These are phyloP conservation scores for Campaea margaritaria DNA, from an alignment of 2,888 invertebrate genomes.

Conservation along the genomic window DNA sequence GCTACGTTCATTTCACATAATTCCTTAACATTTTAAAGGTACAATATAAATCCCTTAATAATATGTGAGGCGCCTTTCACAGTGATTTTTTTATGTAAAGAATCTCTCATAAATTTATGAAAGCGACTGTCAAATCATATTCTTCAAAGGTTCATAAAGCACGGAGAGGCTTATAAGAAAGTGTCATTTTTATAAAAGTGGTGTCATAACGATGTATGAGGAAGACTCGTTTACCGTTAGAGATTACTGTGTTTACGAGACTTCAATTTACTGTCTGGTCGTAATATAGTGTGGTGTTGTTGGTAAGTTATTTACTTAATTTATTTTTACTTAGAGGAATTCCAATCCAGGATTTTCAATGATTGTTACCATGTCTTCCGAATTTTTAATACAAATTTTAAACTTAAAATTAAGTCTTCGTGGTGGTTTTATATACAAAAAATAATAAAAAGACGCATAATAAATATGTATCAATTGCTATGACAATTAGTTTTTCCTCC, in stretches of 20 bases:
- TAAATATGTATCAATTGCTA: too few species aligned
- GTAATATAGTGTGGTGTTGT: too few species aligned
- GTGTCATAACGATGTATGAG: conserved; percentile 26
- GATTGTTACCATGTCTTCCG: too few species aligned
- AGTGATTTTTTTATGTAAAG: conserved; percentile 33
- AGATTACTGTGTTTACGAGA: conserved; percentile 19
- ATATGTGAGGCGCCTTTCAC: conserved; percentile 36
- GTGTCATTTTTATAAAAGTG: conserved; percentile 56
- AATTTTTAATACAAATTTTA: too few species aligned
- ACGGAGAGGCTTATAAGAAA: conserved; percentile 52
- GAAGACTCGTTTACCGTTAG: conserved; percentile 31
- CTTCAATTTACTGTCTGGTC: background rate
- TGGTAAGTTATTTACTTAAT: too few species aligned
- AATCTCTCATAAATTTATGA: conserved; percentile 60
- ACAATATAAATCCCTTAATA: conserved; percentile 64
- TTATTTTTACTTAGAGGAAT: too few species aligned
- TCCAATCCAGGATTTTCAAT: too few species aligned
- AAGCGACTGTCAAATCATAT: conserved; percentile 74
- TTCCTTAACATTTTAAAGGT: conserved; percentile 62
- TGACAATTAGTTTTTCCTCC: too few species aligned
- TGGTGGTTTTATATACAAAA: too few species aligned
- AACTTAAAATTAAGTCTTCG: too few species aligned
- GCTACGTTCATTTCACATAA: conserved; percentile 65
- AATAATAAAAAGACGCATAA: too few species aligned
- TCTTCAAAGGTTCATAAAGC: conserved; percentile 64